Evolutionary conservation across 2,797 vertebrate genomes (phyloP).

Genomic region (Acridotheres tristis): DNA sequence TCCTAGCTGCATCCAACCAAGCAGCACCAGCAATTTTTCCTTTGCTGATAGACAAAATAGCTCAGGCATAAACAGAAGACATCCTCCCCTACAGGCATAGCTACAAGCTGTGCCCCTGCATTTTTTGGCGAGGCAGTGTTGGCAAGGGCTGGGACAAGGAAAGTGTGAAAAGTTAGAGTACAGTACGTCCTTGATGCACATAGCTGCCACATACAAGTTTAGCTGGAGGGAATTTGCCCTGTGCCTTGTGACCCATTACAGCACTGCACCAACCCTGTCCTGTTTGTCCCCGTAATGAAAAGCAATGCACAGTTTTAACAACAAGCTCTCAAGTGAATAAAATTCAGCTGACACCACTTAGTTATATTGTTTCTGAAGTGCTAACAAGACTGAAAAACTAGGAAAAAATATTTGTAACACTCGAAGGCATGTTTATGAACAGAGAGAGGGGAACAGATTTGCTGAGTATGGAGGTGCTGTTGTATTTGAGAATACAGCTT

Average conservation of each 20-base stretch:
- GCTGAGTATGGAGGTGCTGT: background rate
- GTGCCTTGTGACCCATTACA: background rate
- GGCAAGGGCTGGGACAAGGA: background rate
- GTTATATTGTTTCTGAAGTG: background rate
- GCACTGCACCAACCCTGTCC: background rate
- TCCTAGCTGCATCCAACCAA: background rate
- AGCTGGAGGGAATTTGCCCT: background rate
- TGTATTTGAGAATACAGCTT: background rate
- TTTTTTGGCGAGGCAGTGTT: background rate
- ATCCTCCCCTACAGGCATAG: background rate
- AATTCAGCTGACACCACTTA: slow-evolving; percentile 27
- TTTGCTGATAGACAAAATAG: rapidly evolving
- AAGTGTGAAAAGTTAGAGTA: background rate
- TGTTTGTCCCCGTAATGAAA: background rate
- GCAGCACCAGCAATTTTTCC: background rate
- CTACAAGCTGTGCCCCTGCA: background rate
- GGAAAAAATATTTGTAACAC: slow-evolving; percentile 30
- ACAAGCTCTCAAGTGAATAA: slow-evolving; percentile 5
- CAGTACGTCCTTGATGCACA: background rate
- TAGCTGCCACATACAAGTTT: background rate
- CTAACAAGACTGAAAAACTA: background rate
- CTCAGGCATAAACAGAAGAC: background rate
- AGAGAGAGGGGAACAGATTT: background rate
- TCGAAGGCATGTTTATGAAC: background rate
- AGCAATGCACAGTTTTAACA: background rate